Evolutionary conservation across 1,140 invertebrate species (phyloP), one percentile per base, ranked within the genome.

Genomic region (Drosophila elegans): DNA sequence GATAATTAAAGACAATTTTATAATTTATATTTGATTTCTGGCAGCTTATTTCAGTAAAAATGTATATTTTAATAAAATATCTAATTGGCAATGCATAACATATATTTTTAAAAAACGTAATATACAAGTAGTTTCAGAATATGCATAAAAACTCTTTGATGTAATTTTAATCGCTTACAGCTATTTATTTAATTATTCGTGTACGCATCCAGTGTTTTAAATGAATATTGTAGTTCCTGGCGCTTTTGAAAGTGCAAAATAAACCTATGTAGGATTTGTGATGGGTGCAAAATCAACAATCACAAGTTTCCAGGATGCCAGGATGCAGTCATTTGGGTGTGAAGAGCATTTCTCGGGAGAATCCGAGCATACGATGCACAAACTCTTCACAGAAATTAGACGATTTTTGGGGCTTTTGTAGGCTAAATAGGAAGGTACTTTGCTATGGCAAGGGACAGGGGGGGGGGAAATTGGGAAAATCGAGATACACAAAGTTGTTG

Each of bases 381-480:
- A 82, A 68, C 41, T 78, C 64, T 78, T 71, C 61, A 63, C 68
- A 59, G 66, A 81, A 81, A 83, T 83, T 78, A 78, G 69, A 54
- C 53, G 60, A 59, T 78, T 78, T 55, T 46, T 25, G 52, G 67
- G 55, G 61, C 55, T 64, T 69, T 63, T 45, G 57, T 62, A 27
- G 69, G 68, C 75, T 57, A 75, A 72, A 55, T 46, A 44, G 44
- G 27, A 34, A 27, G 52, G 12, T 42, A 69, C 51, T 45, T 57
- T 27, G n/a, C 27, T 1, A 48, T 10, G 38, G 27, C n/a, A 27
- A 56, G 55, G 16, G 39, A 41, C 13, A 21, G 13, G 16, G 21
- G 13, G 16, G 21, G 34, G 2, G 11, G 36, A 10, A 27, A 21
- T 29, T 10, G 52, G 11, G 46, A 4, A 38, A 34, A 36, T 12